Conservation (phyloP, 2,888 invertebrate species). For the Heteromyza rotundicornis region DNA sequence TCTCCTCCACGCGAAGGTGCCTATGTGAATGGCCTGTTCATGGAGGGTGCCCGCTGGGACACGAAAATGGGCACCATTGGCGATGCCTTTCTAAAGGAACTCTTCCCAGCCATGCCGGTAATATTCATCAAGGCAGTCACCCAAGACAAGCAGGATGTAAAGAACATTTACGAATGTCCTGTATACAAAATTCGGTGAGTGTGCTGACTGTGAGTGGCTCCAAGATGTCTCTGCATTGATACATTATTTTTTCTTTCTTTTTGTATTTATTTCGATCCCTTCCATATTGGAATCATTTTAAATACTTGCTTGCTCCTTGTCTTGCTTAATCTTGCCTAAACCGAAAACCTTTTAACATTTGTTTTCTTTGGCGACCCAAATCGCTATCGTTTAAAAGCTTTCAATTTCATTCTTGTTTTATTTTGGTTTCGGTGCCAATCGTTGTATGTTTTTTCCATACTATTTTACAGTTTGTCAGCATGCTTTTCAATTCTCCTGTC, state of each 20-base stretch:
- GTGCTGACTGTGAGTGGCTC: background rate
- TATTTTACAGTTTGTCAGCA: conserved; percentile 46
- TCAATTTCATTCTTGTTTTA: background rate
- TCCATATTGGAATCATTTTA: too few species aligned
- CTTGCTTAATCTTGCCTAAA: too few species aligned
- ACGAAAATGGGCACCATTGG: conserved; percentile 75
- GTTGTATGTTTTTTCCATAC: background rate
- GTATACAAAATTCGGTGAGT: conserved; percentile 83
- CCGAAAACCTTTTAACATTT: conserved; percentile 12
- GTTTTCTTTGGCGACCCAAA: conserved; percentile 3
- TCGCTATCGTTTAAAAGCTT: background rate
- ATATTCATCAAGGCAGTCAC: conserved; percentile 85
- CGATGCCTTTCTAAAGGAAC: conserved; percentile 86
- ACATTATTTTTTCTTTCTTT: too few species aligned
- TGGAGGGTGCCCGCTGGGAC: conserved; percentile 97
- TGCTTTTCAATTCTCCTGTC: conserved; percentile 34
- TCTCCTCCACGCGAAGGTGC: conserved; percentile 90
- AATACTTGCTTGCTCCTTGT: too few species aligned
- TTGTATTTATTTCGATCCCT: too few species aligned
- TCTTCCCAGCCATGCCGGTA: conserved; percentile 90
- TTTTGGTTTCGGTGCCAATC: background rate
- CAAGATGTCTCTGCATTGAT: too few species aligned
- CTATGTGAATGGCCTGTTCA: conserved; percentile 84
- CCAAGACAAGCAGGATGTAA: conserved; percentile 86
- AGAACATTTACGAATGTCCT: conserved; percentile 90